Conservation (phyloP, 2,888 invertebrate species). For the Hesperia comma region DNA sequence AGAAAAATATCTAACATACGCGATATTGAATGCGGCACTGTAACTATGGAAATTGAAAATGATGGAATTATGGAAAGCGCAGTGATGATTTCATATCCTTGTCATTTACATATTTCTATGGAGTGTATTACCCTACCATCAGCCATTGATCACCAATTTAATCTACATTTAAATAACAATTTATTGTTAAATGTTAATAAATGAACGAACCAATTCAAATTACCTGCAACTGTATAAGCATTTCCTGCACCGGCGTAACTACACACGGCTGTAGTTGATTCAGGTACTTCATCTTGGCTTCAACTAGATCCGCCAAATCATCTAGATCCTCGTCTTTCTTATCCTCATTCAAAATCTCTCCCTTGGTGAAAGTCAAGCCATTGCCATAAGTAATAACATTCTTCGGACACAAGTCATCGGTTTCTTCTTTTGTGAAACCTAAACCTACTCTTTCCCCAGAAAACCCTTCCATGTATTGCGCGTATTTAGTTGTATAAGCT, state of each 20-base stretch:
- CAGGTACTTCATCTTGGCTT: slow-evolving; percentile 81
- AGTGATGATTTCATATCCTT: too few species aligned
- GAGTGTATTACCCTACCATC: too few species aligned
- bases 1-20: too few species aligned
- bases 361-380: slow-evolving; percentile 79
- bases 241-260: slow-evolving; percentile 81
- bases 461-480: slow-evolving; percentile 73
- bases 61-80: too few species aligned
- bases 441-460: slow-evolving; percentile 76
- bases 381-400: slow-evolving; percentile 72
- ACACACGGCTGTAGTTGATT: slow-evolving; percentile 72
- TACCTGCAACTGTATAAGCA: slow-evolving; percentile 85
- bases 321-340: slow-evolving; percentile 68
- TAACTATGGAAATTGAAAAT: too few species aligned
- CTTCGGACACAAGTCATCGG: slow-evolving; percentile 57
- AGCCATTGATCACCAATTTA: too few species aligned
- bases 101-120: too few species aligned
- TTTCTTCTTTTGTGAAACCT: slow-evolving; percentile 70
- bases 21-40: too few species aligned
- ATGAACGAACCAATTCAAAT: slow-evolving; percentile 18
- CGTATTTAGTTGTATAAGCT: slow-evolving; percentile 76
- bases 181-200: too few species aligned
- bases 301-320: slow-evolving; percentile 68
- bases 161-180: too few species aligned
- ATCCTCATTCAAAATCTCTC: slow-evolving; percentile 76